Evolutionary conservation across 2,113 vertebrate species (phyloP), one percentile per base, ranked within the genome.

Genomic region (Channa maculata): DNA sequence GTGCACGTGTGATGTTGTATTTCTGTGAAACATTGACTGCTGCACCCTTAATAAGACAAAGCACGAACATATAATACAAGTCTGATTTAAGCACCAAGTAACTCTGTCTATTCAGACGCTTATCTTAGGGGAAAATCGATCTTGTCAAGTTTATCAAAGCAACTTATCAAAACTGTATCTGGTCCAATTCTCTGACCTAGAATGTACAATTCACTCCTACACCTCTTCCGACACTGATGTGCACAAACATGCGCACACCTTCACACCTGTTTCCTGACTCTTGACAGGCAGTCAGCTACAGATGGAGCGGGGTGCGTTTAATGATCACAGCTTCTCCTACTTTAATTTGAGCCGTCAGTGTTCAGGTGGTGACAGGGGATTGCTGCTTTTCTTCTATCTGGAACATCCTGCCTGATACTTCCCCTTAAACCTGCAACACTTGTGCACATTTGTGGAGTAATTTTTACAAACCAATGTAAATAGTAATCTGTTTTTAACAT

Each of bases 291-390:
- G 34, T 60, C 6, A 52, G 69, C 24, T 24, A 24, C 1, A 1
- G 24, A 61, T 43, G 41, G 41, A 67, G 55, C 65, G 41, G 49
- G 45, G 66, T 49, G 70, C 10, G 65, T 53, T 82, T 61, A 74
- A 43, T 63, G 53, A 71, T 80, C 58, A 63, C 51, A 77, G 72
- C 64, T 65, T 79, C 77, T 81, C 77, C 77, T 53, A 62, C 41
- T 79, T 86, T 65, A 76, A 85, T 77, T 54, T 71, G 68, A 80
- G 69, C 77, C 45, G 55, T 45, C 60, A 37, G 61, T 61, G 63
- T 43, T 60, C 0, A 12, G 60, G 62, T 8, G 69, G 12, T 80
- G 69, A 54, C 44, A 67, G 70, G 60, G 55, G 71, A 80, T 71
- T 49, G 2, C 80, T 63, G 6, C 60, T 10, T 11, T 63, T 62